Base-by-base conservation (phyloP, 2,888 invertebrate genomes). In the Drosophila dives region DNA sequence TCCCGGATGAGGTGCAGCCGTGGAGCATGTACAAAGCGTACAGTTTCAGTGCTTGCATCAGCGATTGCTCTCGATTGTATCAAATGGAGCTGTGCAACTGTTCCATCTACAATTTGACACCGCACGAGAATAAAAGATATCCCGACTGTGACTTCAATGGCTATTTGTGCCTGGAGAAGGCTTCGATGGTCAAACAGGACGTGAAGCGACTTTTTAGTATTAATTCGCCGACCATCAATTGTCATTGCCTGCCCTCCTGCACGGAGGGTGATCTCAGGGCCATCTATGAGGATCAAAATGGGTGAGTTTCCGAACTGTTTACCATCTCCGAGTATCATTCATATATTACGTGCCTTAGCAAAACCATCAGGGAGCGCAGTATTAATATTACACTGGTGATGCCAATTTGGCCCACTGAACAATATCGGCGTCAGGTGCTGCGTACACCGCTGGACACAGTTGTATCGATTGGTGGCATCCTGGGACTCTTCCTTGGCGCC, bases 31-130 rank as follows among this genome's bases (percentile, higher is more conserved):
- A 95, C 85, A 94, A 94, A 1, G 93, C 94, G 45, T 96, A 97
- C 90, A 96, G 96, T 53, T 96, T 95, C 91, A 96, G 95, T 82
- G 94, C 95, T 1, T 97, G 97, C 90, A 94, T 95, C 3, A 94
- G 95, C 1, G 95, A 95, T 50, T 96, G 96, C 83, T 93, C 96
- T 40, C 95, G 95, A 80, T 89, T 92, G 20, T 94, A 94, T 0
- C 96, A 96, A 81, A 81, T 95, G 48, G 88, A 93, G 3, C 84
- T 92, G 3, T 96, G 96, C 88, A 94, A 94, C 51, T 96, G 96
- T 88, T 94, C 95, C 23, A 95, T 95, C 76, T 95, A 95, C 85
- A 94, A 95, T 45, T 95, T 95, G 93, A 94, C 95, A 12, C 94
- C 94, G 34, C 93, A 94, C 38, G 53, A 50, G 0, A 59, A 81